Evolutionary conservation across 2,797 vertebrate genomes (phyloP).

Genomic region (Apogon talboti): DNA sequence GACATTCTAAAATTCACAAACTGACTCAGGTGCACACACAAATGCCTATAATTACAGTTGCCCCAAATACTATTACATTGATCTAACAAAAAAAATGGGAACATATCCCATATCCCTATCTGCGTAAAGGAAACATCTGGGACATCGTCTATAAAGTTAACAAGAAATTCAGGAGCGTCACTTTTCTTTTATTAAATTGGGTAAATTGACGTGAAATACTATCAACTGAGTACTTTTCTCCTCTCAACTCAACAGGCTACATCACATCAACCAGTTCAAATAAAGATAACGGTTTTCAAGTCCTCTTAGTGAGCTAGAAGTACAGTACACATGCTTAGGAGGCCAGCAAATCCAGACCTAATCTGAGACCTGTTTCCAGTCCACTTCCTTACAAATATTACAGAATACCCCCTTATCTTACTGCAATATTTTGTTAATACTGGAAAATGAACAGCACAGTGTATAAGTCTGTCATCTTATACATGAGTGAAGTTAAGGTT

Average conservation of each 20-base stretch:
- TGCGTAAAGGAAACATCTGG: neutral
- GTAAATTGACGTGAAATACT: too few relatives aligned
- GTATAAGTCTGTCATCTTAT: neutral
- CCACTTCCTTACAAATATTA: too few relatives aligned
- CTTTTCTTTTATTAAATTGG: too few relatives aligned
- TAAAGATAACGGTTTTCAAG: neutral
- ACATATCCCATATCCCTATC: neutral
- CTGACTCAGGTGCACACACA: neutral
- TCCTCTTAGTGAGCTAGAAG: neutral
- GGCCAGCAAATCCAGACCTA: neutral
- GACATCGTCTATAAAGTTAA: too few relatives aligned
- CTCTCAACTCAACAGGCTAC: neutral
- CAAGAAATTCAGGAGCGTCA: too few relatives aligned
- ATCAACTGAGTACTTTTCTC: too few relatives aligned
- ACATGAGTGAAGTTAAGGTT: too few relatives aligned
- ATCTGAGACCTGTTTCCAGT: neutral
- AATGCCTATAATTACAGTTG: neutral
- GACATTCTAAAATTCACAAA: neutral
- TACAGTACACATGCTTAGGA: neutral
- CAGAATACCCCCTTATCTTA: too few relatives aligned
- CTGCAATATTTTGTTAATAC: neutral
- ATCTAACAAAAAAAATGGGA: conserved; percentile 3
- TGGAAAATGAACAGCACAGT: neutral
- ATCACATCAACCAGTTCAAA: neutral
- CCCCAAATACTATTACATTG: neutral